Evolutionary conservation across 2,888 invertebrate genomes (phyloP), one percentile per base, ranked within the genome.

Genomic region (Nemapogon koenigi): DNA sequence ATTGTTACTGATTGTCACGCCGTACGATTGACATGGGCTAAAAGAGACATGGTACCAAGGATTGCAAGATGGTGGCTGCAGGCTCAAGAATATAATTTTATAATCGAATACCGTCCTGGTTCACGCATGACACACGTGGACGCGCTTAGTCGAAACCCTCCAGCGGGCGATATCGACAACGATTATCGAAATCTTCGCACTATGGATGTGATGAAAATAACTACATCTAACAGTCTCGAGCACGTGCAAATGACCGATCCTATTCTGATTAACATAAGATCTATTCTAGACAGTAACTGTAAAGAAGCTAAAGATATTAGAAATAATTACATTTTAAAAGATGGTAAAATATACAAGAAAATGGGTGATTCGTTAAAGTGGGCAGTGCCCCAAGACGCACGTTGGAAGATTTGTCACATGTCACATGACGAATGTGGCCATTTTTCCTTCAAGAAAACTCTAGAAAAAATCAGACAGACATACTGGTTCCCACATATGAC

Each of bases 301-400:
- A 53, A 55, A 19, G 37, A 46, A 27, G 8, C 49, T 26, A 53
- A 52, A 4, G 22, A n/a, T 0, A 18, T 37, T 6, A 53, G 53
- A n/a, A 46, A 50, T 4, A 46, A 50, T 2, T 53, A 53, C 52
- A 40, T n/a, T n/a, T n/a, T n/a, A n/a, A n/a, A n/a, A n/a, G n/a
- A n/a, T n/a, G n/a, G n/a, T n/a, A n/a, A n/a, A 52, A 6, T 50
- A 51, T 0, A 50, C 55, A n/a, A n/a, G 46, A 46, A 46, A 35
- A 39, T 52, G 3, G 30, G 46, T 2, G 33, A 42, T 30, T 13
- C 37, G 3, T 41, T 27, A n/a, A 49, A 52, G 32, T 49, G n/a
- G n/a, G n/a, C n/a, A n/a, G n/a, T n/a, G n/a, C n/a, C n/a, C n/a
- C n/a, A n/a, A n/a, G n/a, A n/a, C n/a, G n/a, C n/a, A n/a, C n/a